These are phyloP conservation scores for Pentamera pediparva DNA, from an alignment of 53 echinoderm and acorn worm genomes.

Conservation along the genomic window DNA sequence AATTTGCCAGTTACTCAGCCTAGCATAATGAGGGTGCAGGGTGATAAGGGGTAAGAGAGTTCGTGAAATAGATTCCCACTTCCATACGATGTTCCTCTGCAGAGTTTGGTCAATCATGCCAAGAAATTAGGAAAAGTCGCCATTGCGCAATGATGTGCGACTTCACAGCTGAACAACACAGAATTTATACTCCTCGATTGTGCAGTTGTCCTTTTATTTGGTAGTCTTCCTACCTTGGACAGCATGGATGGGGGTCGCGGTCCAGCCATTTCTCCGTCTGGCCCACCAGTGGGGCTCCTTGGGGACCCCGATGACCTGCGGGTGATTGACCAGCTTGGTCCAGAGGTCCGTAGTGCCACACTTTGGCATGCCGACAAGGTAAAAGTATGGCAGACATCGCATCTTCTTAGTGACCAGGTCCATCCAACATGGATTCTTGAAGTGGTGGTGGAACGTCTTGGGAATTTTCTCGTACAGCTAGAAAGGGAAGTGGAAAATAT, in stretches of 20 bases:
- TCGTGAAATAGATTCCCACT: too few relatives aligned
- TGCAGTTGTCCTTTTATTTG: too few relatives aligned
- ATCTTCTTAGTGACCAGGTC: background rate
- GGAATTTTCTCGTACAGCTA: slow-evolving; percentile 54
- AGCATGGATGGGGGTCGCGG: slow-evolving; percentile 27
- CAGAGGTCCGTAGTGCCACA: slow-evolving; percentile 69
- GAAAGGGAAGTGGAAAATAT: background rate
- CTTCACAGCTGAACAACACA: too few relatives aligned
- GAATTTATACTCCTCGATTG: too few relatives aligned
- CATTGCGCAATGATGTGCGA: too few relatives aligned
- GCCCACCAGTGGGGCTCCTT: slow-evolving; percentile 89
- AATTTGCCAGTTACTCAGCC: too few relatives aligned
- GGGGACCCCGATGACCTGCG: slow-evolving; percentile 37
- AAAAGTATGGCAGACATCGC: slow-evolving; percentile 66
- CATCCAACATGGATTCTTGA: slow-evolving; percentile 66
- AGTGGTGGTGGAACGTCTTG: slow-evolving; percentile 28
- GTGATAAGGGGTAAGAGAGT: too few relatives aligned
- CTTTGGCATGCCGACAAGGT: slow-evolving; percentile 69
- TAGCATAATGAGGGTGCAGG: too few relatives aligned
- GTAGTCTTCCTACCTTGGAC: slow-evolving; percentile 28
- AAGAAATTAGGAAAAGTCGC: too few relatives aligned
- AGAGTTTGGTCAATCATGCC: too few relatives aligned
- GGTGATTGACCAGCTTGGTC: slow-evolving; percentile 50
- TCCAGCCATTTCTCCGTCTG: slow-evolving; percentile 45
- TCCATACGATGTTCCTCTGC: too few relatives aligned